Evolutionary conservation across 2,888 invertebrate species (phyloP).

Genomic region (Drosophila nr. perissopoda): DNA sequence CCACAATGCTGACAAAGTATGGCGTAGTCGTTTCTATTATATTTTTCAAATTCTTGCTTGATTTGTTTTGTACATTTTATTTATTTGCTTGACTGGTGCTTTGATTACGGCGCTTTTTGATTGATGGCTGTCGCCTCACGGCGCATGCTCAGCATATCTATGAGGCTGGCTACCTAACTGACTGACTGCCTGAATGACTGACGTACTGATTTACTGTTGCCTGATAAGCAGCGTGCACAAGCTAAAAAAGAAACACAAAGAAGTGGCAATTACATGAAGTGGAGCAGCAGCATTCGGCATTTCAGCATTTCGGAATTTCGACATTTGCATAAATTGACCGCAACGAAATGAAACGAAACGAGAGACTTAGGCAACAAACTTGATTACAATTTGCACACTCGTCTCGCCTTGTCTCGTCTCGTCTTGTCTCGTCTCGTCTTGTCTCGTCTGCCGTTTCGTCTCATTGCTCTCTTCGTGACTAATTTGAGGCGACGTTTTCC

Average conservation of each 20-base stretch:
- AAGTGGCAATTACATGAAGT: conserved; percentile 74
- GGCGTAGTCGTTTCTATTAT: neutral
- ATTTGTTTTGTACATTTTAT: conserved; percentile 9
- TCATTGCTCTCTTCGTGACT: conserved; percentile 71
- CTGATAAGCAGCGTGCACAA: conserved; percentile 49
- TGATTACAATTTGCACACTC: conserved; percentile 51
- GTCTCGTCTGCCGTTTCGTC: neutral
- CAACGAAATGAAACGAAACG: conserved; percentile 47
- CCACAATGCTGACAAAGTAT: neutral
- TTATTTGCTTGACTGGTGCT: conserved; percentile 29
- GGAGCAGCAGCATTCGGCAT: conserved; percentile 59
- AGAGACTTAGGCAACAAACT: conserved; percentile 73
- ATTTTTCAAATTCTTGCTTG: neutral
- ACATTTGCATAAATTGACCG: conserved; percentile 71
- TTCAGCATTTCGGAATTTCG: conserved; percentile 59
- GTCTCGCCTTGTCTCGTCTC: conserved; percentile 3
- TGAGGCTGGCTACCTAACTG: conserved; percentile 40
- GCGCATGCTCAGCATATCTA: conserved; percentile 73
- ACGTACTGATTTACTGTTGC: conserved; percentile 76
- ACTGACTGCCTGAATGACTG: conserved; percentile 49
- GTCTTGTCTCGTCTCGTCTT: neutral
- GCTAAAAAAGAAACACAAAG: conserved; percentile 24
- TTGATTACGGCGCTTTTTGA: conserved; percentile 69
- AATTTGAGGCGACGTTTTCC: conserved; percentile 69
- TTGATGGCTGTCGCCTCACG: conserved; percentile 77